Conservation (phyloP, 2,113 vertebrate genomes). For the Chitala chitala region DNA sequence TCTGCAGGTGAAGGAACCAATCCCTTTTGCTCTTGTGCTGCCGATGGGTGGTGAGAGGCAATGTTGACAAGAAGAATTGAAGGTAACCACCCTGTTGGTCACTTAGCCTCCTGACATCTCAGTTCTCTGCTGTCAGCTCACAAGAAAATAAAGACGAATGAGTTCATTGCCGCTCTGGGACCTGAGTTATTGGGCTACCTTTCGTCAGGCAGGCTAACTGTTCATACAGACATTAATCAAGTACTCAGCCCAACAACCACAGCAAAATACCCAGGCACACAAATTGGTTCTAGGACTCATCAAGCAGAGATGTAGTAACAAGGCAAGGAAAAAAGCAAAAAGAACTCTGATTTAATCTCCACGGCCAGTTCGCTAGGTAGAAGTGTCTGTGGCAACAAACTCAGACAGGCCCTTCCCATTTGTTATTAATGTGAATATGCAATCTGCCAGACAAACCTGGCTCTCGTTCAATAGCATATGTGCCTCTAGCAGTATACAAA, state of each 20-base stretch:
- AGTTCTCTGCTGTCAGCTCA: neutral
- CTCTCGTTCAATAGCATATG: too few relatives aligned
- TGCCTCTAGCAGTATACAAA: too few relatives aligned
- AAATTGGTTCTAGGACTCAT: neutral
- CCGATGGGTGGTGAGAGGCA: neutral
- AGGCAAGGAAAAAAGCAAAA: too few relatives aligned
- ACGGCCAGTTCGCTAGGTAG: too few relatives aligned
- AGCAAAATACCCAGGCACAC: slow-evolving; percentile 7
- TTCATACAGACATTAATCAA: slow-evolving; percentile 8
- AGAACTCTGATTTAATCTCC: too few relatives aligned
- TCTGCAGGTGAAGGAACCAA: too few relatives aligned
- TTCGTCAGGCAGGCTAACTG: slow-evolving; percentile 13
- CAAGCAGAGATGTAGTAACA: neutral
- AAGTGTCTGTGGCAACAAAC: too few relatives aligned
- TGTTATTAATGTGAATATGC: too few relatives aligned
- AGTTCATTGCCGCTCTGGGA: neutral
- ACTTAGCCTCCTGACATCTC: neutral
- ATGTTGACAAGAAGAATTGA: neutral
- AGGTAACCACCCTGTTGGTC: neutral
- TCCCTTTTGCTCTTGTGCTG: too few relatives aligned
- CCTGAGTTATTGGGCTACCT: neutral
- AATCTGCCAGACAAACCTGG: too few relatives aligned
- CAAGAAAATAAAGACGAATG: slow-evolving; percentile 17
- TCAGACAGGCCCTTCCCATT: too few relatives aligned
- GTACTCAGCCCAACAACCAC: neutral